phyloP scores from a whole-genome alignment of 2,888 invertebrate genomes.

The Euplagia quadripunctaria region DNA sequence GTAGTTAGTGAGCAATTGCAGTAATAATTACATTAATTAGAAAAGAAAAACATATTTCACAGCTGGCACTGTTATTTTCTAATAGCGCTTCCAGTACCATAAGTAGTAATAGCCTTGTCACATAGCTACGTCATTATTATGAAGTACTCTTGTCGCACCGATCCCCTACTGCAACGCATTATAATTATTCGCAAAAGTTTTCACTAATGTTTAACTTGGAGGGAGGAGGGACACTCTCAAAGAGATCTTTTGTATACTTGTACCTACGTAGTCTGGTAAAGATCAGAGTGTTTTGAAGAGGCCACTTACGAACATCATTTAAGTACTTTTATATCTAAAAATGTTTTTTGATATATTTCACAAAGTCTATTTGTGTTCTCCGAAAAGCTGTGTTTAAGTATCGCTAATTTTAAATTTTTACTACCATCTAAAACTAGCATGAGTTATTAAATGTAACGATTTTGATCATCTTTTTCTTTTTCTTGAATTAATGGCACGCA shows the following conservation, averaged over 20 bases:
- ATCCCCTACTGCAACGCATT: constrained; percentile 70
- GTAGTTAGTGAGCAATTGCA: too few species aligned
- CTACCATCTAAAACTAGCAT: neutral
- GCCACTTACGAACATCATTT: constrained; percentile 16
- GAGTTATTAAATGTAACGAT: neutral
- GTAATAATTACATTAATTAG: neutral
- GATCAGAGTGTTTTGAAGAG: constrained; percentile 32
- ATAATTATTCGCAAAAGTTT: constrained; percentile 82
- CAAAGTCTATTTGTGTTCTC: neutral
- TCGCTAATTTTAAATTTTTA: neutral
- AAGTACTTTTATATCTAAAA: neutral
- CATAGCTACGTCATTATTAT: constrained; percentile 72
- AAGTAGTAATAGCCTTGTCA: constrained; percentile 29
- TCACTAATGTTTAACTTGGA: constrained; percentile 72
- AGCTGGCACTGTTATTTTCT: neutral
- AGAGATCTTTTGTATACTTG: constrained; percentile 62
- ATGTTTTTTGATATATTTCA: neutral
- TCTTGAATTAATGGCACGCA: too few species aligned
- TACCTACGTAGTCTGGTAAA: constrained; percentile 46
- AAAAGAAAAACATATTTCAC: neutral
- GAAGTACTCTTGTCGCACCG: constrained; percentile 73
- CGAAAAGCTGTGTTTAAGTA: neutral
- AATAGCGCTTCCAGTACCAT: constrained; percentile 31
- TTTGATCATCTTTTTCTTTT: too few species aligned
- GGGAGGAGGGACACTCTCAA: constrained; percentile 66